A percentile compares a stretch with the other conserved stretches of the same genome.
Evolutionary conservation across 2,113 vertebrate species (phyloP).

Genomic region (Circaetus gallicus): DNA sequence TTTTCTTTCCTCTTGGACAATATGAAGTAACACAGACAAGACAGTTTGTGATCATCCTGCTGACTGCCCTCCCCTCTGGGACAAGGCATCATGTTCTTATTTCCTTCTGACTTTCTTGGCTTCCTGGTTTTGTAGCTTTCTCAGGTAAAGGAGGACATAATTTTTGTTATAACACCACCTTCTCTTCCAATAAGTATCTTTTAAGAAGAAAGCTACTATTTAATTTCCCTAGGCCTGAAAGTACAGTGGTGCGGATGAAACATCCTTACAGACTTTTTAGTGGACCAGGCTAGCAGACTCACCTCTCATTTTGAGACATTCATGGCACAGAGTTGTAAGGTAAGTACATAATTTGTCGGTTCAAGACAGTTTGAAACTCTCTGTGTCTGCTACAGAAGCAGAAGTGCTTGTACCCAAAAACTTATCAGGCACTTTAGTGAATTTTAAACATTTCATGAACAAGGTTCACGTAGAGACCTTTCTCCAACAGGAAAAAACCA

Average conservation of each 20-base stretch:
- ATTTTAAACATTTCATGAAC: not conserved
- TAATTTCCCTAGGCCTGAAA: not conserved
- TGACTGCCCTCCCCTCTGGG: not conserved
- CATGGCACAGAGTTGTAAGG: not conserved
- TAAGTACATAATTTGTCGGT: not conserved
- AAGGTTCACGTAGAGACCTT: not conserved
- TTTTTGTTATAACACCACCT: not conserved
- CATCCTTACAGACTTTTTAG: not conserved
- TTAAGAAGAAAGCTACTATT: not conserved
- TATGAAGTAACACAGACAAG: not conserved
- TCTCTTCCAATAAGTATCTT: fast-evolving
- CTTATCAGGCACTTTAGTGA: not conserved
- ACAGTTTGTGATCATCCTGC: not conserved
- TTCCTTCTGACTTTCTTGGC: not conserved
- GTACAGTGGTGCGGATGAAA: not conserved
- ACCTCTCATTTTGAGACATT: not conserved
- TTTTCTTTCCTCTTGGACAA: not conserved
- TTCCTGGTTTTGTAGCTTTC: not conserved
- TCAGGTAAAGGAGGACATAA: not conserved
- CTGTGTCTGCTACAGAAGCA: not conserved
- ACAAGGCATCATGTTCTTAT: not conserved
- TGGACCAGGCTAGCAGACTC: not conserved
- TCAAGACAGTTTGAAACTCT: not conserved
- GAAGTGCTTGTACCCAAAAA: not conserved
- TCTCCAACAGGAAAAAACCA: not conserved